Evolutionary conservation across 2,888 invertebrate species (phyloP).

Genomic region (Timandra comae): DNA sequence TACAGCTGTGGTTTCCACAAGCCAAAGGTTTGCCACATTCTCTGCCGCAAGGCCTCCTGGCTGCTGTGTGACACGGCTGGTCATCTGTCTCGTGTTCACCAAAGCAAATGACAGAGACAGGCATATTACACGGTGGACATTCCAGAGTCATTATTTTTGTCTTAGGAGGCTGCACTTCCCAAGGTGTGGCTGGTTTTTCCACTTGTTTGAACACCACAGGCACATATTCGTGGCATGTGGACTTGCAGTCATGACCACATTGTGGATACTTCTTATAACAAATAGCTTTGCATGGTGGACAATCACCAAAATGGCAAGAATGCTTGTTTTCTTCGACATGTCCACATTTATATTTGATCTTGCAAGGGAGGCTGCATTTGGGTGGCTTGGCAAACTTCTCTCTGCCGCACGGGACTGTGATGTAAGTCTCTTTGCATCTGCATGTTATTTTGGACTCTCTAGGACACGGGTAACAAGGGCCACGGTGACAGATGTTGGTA

Average conservation of each 20-base stretch:
- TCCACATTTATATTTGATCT: slow-evolving; percentile 89
- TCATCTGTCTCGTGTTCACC: slow-evolving; percentile 82
- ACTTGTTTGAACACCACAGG: slow-evolving; percentile 78
- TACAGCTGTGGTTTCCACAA: slow-evolving; percentile 89
- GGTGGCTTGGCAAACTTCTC: slow-evolving; percentile 87
- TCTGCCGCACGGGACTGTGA: slow-evolving; percentile 91
- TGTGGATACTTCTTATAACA: slow-evolving; percentile 78
- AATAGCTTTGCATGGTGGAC: slow-evolving; percentile 87
- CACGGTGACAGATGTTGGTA: slow-evolving; percentile 85
- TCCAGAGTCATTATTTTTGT: slow-evolving; percentile 74
- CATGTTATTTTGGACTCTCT: slow-evolving; percentile 84
- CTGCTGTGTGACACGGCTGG: slow-evolving; percentile 83
- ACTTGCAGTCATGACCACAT: slow-evolving; percentile 83
- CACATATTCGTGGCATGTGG: slow-evolving; percentile 86
- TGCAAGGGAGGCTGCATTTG: slow-evolving; percentile 84
- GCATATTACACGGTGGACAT: slow-evolving; percentile 84
- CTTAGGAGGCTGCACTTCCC: slow-evolving; percentile 77
- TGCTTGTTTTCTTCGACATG: slow-evolving; percentile 85
- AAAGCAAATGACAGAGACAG: slow-evolving; percentile 83
- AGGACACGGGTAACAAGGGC: slow-evolving; percentile 90
- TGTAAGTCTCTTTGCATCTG: slow-evolving; percentile 85
- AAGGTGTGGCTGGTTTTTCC: slow-evolving; percentile 79
- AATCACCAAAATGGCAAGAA: slow-evolving; percentile 88
- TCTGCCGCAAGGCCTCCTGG: slow-evolving; percentile 85
- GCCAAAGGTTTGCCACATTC: slow-evolving; percentile 82